phyloP scores from a whole-genome alignment of 2,113 vertebrate genomes.

The Pygoscelis adeliae region DNA sequence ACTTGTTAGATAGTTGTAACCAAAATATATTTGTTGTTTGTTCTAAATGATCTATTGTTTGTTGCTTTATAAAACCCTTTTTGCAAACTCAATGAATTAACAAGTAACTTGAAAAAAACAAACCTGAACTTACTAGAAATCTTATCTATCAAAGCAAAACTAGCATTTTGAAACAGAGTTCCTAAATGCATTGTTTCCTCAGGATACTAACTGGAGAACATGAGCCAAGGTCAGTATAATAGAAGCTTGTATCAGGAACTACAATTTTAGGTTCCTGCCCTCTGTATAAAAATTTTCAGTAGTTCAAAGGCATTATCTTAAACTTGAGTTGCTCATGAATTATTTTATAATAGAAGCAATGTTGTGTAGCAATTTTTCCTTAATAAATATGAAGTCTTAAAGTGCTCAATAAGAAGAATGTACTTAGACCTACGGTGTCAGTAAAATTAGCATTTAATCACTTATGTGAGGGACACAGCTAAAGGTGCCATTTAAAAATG shows the following conservation, averaged over 20 bases:
- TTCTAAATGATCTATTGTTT: neutral
- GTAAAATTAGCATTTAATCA: neutral
- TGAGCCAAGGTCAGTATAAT: neutral
- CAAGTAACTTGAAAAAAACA: neutral
- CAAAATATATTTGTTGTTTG: neutral
- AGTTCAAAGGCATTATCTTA: neutral
- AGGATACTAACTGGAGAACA: neutral
- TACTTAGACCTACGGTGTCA: neutral
- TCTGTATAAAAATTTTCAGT: neutral
- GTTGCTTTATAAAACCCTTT: neutral
- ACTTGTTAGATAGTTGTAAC: neutral
- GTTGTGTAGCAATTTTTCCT: neutral
- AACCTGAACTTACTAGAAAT: neutral
- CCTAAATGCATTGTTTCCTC: neutral
- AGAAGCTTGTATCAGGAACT: neutral
- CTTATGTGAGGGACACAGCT: neutral
- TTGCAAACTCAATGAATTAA: neutral
- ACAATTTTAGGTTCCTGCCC: neutral
- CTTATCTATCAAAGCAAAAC: neutral
- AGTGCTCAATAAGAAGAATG: neutral
- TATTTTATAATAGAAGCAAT: neutral
- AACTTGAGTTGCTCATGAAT: neutral
- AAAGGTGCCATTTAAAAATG: neutral
- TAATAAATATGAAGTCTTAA: neutral
- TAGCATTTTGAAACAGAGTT: neutral